These are phyloP conservation scores for Hypselothyrea guttata DNA, from an alignment of 2,888 invertebrate species.

Conservation along the genomic window DNA sequence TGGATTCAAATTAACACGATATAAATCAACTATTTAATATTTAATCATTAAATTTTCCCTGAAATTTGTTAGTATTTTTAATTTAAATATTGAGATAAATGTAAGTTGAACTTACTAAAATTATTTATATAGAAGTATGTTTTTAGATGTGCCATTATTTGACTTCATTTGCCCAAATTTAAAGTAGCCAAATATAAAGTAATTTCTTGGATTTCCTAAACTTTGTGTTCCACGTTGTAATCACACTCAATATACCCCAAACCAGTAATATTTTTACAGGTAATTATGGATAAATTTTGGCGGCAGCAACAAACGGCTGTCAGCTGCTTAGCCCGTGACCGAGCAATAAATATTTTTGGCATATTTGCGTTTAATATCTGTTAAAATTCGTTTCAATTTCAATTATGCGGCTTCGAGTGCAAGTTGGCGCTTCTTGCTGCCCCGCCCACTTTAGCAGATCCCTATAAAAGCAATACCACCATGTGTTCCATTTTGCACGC, in stretches of 20 bases:
- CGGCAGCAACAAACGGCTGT: slow-evolving; percentile 61
- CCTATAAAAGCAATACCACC: neutral
- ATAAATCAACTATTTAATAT: no score
- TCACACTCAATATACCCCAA: neutral
- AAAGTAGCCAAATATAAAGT: no score
- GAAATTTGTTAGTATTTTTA: no score
- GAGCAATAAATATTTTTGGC: slow-evolving; percentile 46
- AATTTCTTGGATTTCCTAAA: no score
- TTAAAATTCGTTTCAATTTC: slow-evolving; percentile 51
- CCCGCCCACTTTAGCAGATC: neutral
- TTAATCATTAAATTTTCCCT: no score
- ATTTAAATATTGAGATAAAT: no score
- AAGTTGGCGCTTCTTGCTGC: slow-evolving; percentile 29
- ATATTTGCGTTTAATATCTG: slow-evolving; percentile 56
- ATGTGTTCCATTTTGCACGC: slow-evolving; percentile 21
- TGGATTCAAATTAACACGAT: no score
- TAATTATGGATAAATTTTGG: slow-evolving; percentile 23
- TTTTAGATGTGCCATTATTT: no score
- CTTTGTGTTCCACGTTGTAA: no score
- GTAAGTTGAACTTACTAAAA: no score
- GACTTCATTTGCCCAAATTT: no score
- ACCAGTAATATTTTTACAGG: neutral
- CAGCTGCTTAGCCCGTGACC: slow-evolving; percentile 43
- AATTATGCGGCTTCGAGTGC: slow-evolving; percentile 49
- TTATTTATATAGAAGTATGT: no score